Conservation (phyloP, 2,888 invertebrate genomes). For the Eupithecia dodoneata region DNA sequence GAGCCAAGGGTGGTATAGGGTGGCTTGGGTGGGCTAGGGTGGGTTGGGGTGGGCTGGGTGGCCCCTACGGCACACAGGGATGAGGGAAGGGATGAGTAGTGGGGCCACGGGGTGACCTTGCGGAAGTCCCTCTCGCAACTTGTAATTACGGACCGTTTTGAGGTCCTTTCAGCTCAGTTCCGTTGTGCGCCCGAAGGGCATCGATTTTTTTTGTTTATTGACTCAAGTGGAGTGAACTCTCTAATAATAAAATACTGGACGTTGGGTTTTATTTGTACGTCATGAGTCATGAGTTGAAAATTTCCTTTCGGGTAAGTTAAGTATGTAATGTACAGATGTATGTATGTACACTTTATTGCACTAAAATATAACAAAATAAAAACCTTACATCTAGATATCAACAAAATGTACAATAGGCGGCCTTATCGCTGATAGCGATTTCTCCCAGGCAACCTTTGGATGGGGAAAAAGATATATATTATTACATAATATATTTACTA, state of each 20-base stretch:
- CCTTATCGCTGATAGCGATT: too few relatives aligned
- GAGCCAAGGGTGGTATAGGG: constrained; percentile 29
- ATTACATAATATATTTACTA: too few relatives aligned
- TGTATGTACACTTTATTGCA: too few relatives aligned
- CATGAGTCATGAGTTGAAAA: background rate
- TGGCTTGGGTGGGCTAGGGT: constrained; percentile 20
- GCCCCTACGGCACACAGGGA: background rate
- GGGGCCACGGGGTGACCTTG: constrained; percentile 58
- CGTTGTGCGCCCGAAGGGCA: constrained; percentile 45
- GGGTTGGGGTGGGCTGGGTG: constrained; percentile 13
- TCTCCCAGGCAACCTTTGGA: too few relatives aligned
- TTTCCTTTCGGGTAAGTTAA: background rate
- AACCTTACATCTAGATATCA: too few relatives aligned
- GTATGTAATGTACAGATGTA: too few relatives aligned
- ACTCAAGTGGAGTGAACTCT: background rate
- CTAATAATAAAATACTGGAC: background rate
- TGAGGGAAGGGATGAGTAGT: constrained; percentile 36
- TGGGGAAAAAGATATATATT: too few relatives aligned
- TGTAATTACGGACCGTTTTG: constrained; percentile 61
- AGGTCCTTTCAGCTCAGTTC: constrained; percentile 57
- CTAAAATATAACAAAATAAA: too few relatives aligned
- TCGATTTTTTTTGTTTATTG: constrained; percentile 47
- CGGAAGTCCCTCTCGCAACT: constrained; percentile 60
- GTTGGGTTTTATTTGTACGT: background rate
- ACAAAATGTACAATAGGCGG: too few relatives aligned